phyloP scores from a whole-genome alignment of 2,888 invertebrate species.

The Geotrupes spiniger region DNA sequence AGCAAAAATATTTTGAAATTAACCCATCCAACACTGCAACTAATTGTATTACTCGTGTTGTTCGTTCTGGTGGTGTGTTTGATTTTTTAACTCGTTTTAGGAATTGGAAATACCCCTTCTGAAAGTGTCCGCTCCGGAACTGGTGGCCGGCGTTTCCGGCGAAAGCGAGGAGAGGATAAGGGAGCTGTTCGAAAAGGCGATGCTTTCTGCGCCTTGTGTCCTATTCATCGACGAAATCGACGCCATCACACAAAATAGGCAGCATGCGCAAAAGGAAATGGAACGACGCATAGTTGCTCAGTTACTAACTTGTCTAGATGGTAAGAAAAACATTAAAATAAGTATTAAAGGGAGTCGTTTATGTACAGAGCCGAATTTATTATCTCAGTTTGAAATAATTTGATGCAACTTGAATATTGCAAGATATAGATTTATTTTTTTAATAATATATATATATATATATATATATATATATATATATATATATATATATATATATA shows the following conservation, averaged over 20 bases:
- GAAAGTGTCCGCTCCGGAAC: constrained; percentile 86
- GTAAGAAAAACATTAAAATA: constrained; percentile 47
- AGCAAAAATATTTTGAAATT: too few species aligned
- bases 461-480: too few species aligned
- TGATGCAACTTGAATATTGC: neutral
- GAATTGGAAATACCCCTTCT: constrained; percentile 82
- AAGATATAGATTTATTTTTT: neutral
- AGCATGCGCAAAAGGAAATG: constrained; percentile 92
- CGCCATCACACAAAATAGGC: constrained; percentile 87
- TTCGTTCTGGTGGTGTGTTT: too few species aligned
- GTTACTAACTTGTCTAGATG: constrained; percentile 84
- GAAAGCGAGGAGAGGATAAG: constrained; percentile 93
- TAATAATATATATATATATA: neutral
- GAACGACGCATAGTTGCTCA: constrained; percentile 94
- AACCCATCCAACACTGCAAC: too few species aligned
- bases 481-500: too few species aligned
- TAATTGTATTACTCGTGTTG: too few species aligned
- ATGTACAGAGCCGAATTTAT: too few species aligned
- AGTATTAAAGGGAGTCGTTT: constrained; percentile 9
- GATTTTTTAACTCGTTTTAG: constrained; percentile 45
- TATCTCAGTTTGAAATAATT: too few species aligned
- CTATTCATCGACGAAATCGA: constrained; percentile 97
- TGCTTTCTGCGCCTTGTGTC: constrained; percentile 72
- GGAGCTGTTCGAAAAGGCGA: constrained; percentile 84
- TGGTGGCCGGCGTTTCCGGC: constrained; percentile 92